Conservation (phyloP, 2,888 invertebrate genomes). For the Stenurella melanura region DNA sequence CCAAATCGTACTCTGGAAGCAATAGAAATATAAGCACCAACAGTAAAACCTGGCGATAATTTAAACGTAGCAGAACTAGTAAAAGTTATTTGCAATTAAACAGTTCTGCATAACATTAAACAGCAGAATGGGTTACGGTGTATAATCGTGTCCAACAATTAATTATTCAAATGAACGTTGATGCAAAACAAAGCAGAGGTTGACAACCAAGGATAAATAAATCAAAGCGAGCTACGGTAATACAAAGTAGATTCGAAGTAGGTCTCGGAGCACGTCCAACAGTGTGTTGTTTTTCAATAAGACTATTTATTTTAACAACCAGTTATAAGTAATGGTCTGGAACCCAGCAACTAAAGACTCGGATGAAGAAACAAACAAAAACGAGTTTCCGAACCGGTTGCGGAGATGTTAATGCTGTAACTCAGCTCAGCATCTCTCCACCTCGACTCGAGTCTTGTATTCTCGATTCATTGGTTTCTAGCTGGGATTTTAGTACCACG, state of each 20-base stretch:
- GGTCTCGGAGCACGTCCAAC: constrained; percentile 32
- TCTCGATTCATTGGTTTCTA: background rate
- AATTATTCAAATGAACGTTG: constrained; percentile 19
- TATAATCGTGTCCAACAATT: constrained; percentile 12
- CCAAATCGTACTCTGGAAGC: background rate
- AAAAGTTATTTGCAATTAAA: constrained; percentile 16
- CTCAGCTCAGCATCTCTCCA: constrained; percentile 35
- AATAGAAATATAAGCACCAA: background rate
- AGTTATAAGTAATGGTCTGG: constrained; percentile 31
- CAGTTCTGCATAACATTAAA: constrained; percentile 4
- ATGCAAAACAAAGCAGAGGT: constrained; percentile 34
- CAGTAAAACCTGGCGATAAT: background rate
- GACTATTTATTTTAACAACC: constrained; percentile 40
- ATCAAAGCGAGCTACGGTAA: constrained; percentile 30
- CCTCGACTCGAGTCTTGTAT: constrained; percentile 8
- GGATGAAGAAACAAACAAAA: constrained; percentile 36
- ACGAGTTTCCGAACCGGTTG: constrained; percentile 36
- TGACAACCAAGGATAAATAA: constrained; percentile 35
- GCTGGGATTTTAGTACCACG: background rate
- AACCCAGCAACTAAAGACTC: constrained; percentile 33
- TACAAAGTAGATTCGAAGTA: constrained; percentile 22
- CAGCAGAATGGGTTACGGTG: constrained; percentile 23
- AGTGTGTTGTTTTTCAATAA: constrained; percentile 37
- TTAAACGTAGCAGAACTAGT: constrained; percentile 5
- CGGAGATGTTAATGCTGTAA: constrained; percentile 26